phyloP scores from a whole-genome alignment of 2,113 vertebrate genomes.

The Emydocephalus ijimae region DNA sequence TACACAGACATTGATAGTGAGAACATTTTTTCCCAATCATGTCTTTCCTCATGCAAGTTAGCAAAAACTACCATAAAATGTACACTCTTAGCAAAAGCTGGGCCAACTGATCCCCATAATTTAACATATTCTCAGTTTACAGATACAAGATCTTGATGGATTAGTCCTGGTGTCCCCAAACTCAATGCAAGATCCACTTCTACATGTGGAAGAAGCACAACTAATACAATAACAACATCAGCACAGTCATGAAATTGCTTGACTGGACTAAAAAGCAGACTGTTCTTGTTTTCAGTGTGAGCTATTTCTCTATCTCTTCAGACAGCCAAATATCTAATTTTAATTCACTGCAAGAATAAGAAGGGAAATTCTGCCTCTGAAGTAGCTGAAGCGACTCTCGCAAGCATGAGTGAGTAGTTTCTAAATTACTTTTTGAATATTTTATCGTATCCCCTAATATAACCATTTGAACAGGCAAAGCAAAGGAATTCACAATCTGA shows the following conservation, averaged over 20 bases:
- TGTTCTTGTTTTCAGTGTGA: background rate
- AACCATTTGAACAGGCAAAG: constrained; percentile 18
- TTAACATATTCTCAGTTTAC: background rate
- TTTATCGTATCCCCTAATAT: constrained; percentile 9
- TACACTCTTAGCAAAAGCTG: background rate
- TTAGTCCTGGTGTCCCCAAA: fast-evolving
- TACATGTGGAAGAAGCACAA: background rate
- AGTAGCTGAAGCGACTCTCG: background rate
- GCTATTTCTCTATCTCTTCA: constrained; percentile 11
- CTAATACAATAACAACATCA: background rate
- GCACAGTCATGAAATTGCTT: background rate
- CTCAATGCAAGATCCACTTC: background rate
- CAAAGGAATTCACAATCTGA: constrained; percentile 28
- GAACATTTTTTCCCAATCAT: background rate
- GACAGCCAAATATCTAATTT: constrained; percentile 10
- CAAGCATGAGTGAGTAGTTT: constrained; percentile 7
- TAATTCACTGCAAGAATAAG: constrained; percentile 18
- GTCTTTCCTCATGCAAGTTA: background rate
- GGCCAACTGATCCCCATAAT: background rate
- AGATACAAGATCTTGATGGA: background rate
- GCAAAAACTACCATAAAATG: background rate
- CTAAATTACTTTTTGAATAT: constrained; percentile 12
- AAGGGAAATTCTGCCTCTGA: background rate
- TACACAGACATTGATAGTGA: background rate
- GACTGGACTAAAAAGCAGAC: constrained; percentile 2